A percentile compares a stretch with the other conserved stretches of the same genome.
phyloP scores from a whole-genome alignment of 2,797 vertebrate genomes.

The Alosa sapidissima region DNA sequence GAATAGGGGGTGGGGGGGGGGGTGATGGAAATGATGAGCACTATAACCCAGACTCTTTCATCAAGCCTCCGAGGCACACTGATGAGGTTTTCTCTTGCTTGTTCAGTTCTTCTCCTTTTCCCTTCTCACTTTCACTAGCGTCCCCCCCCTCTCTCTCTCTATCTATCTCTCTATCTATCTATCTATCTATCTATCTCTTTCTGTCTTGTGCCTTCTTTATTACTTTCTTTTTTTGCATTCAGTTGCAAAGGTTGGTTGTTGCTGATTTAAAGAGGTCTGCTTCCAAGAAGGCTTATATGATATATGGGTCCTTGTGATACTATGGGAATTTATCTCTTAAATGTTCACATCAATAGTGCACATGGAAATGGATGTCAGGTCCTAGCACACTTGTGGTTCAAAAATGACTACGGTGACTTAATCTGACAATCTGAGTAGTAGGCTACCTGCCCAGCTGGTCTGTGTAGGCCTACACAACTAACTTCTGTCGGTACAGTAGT shows the following conservation, averaged over 20 bases:
- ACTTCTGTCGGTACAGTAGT: not conserved
- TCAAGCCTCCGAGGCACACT: not conserved
- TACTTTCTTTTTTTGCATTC: not conserved
- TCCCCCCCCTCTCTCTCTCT: not conserved
- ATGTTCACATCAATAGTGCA: not conserved
- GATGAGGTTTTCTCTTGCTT: not conserved
- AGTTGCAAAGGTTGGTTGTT: not conserved
- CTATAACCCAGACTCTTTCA: not conserved
- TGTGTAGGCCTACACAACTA: not conserved
- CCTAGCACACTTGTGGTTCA: not conserved
- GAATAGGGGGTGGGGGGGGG: not conserved
- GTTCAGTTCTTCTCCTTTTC: not conserved
- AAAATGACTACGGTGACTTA: not conserved
- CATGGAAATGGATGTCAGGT: not conserved
- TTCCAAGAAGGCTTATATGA: not conserved
- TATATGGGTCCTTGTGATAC: not conserved
- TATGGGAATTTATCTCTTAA: not conserved
- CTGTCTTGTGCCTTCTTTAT: not conserved
- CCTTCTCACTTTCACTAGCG: not conserved
- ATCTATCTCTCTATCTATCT: too few species aligned
- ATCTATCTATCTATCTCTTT: not conserved
- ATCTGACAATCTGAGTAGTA: not conserved
- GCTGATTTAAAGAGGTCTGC: not conserved
- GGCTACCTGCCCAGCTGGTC: not conserved
- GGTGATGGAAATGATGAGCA: slow-evolving; percentile 17